Evolutionary conservation across 1,140 invertebrate species (phyloP), one percentile per base, ranked within the genome.

Genomic region (Lordiphosa collinella): DNA sequence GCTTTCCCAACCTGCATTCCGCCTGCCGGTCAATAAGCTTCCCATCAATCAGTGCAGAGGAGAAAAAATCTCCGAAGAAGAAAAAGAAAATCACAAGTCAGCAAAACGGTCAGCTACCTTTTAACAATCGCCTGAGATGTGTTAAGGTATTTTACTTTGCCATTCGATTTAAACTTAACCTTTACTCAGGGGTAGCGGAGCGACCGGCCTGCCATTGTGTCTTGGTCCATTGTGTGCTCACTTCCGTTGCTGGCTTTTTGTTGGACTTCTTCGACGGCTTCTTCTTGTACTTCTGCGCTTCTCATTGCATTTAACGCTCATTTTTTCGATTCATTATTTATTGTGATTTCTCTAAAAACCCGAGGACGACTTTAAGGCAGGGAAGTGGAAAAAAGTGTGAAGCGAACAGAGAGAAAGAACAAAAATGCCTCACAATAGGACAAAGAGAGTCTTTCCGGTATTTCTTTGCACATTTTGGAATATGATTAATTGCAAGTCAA

Each of bases 401-500:
- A 86, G 52, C 64, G 53, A 50, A 56, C 43, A 57, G 63, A 55
- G 66, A 59, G 59, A 41, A 60, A 53, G 44, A 53, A 60, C 12
- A 53, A 64, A 62, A 72, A 71, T 59, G 48, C 57, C 34, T 56
- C 55, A 85, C 61, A 70, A 67, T 69, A 51, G 60, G n/a, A 79
- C 73, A 85, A 85, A 57, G 69, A 55, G 53, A 61, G 32, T 62
- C 69, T 80, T 80, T 86, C 80, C 80, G 80, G 80, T 80, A 47
- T 56, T 61, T 68, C 71, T 54, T 80, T 67, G 58, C 66, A 75
- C 71, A 71, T 82, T 80, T 70, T 47, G 64, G 72, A 76, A 86
- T 86, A 86, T 86, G 82, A 86, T 86, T 86, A 86, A 86, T 86
- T 86, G 82, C 84, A 49, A 82, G 82, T 86, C 82, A 87, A 86